Evolutionary conservation across 2,888 invertebrate species (phyloP).

Genomic region (Ptychoptera contaminata): DNA sequence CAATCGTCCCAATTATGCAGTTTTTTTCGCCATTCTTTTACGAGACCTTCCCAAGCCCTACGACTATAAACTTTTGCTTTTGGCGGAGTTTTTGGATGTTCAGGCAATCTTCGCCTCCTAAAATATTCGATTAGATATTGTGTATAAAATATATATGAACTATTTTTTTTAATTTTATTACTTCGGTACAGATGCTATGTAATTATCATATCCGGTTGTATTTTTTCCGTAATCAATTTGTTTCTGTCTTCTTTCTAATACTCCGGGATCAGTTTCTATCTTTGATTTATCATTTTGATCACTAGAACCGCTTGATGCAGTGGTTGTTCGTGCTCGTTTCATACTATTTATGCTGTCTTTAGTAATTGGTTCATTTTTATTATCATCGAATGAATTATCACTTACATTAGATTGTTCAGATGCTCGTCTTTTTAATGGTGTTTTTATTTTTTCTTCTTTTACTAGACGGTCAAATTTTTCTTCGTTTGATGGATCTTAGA

Average conservation of each 20-base stretch:
- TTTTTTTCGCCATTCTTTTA: slow-evolving; percentile 73
- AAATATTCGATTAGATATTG: neutral
- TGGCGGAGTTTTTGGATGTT: slow-evolving; percentile 81
- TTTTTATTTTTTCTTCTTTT: slow-evolving; percentile 28
- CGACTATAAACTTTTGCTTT: slow-evolving; percentile 77
- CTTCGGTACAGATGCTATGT: slow-evolving; percentile 50
- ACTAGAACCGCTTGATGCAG: neutral
- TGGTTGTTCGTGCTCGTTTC: neutral
- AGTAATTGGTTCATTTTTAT: neutral
- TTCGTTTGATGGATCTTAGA: slow-evolving; percentile 18
- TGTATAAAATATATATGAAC: neutral
- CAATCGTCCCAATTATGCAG: slow-evolving; percentile 61
- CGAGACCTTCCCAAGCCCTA: slow-evolving; percentile 81
- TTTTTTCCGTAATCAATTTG: slow-evolving; percentile 93
- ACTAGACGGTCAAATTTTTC: slow-evolving; percentile 26
- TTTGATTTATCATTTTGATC: neutral
- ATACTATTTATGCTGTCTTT: neutral
- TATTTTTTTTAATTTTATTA: slow-evolving; percentile 24
- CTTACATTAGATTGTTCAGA: slow-evolving; percentile 16
- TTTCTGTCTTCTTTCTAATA: slow-evolving; percentile 69
- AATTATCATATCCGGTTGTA: slow-evolving; percentile 72
- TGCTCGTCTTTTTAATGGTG: slow-evolving; percentile 28
- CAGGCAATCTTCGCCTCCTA: slow-evolving; percentile 43
- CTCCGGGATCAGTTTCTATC: slow-evolving; percentile 50
- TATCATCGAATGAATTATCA: slow-evolving; percentile 2